Evolutionary conservation across 1,140 invertebrate species (phyloP).

Genomic region (Palaemon carinicauda): DNA sequence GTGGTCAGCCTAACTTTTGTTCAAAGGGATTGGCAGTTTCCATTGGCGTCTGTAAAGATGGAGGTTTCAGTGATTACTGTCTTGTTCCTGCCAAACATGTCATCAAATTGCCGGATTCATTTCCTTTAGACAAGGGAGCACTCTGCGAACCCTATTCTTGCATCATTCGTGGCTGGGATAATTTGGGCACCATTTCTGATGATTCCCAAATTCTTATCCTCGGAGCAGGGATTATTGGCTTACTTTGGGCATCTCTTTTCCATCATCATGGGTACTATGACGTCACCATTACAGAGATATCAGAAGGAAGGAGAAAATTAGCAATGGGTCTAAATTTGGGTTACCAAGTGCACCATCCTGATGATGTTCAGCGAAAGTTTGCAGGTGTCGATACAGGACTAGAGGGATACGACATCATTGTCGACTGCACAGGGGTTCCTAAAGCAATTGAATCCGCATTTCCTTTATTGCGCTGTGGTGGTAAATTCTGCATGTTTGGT

Average conservation of each 20-base stretch:
- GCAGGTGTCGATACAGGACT: background rate
- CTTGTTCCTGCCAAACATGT: constrained; percentile 71
- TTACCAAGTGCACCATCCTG: background rate
- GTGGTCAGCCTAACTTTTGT: no score
- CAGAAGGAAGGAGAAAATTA: constrained; percentile 65
- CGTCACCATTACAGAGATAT: constrained; percentile 74
- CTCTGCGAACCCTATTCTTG: constrained; percentile 76
- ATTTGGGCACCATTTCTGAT: constrained; percentile 70
- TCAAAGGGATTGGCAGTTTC: no score
- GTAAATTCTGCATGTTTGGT: background rate
- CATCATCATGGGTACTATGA: constrained; percentile 74
- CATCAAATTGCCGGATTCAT: constrained; percentile 65
- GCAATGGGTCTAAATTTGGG: background rate
- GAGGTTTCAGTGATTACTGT: no score
- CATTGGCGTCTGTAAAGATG: no score
- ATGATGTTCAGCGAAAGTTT: background rate
- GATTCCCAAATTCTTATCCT: constrained; percentile 72
- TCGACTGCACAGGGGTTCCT: constrained; percentile 11
- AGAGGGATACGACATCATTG: constrained; percentile 7
- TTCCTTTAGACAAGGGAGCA: constrained; percentile 64
- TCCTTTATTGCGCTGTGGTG: background rate
- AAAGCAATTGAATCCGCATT: background rate
- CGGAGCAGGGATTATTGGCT: constrained; percentile 78
- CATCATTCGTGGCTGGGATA: constrained; percentile 74
- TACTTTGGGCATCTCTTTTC: constrained; percentile 72